A percentile compares a stretch with the other conserved stretches of the same genome.
Conservation (phyloP, 1,140 invertebrate species). For the Aricia agestis region DNA sequence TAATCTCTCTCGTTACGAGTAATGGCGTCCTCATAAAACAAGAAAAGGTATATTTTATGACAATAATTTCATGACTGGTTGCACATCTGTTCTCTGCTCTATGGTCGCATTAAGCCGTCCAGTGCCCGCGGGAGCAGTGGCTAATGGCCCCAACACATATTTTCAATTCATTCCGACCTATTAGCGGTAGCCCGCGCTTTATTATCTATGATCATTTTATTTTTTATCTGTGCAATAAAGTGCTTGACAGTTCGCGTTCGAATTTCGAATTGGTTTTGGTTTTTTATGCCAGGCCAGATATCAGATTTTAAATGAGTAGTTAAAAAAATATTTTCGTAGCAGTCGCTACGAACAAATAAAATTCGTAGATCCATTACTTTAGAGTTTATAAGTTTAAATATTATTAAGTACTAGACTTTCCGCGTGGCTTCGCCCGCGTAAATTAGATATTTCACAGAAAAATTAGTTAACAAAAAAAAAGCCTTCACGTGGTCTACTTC, state of each 20-base stretch:
- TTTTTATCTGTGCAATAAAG: conserved; percentile 1
- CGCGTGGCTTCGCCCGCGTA: no score
- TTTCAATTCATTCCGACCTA: conserved; percentile 57
- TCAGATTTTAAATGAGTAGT: neutral
- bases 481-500: no score
- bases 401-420: no score
- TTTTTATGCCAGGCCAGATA: neutral
- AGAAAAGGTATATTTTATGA: neutral
- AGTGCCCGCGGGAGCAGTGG: conserved; percentile 49
- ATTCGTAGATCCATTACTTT: no score
- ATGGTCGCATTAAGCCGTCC: conserved; percentile 43
- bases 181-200: conserved; percentile 39
- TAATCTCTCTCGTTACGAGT: no score
- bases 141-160: conserved; percentile 63
- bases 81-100: conserved; percentile 21
- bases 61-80: conserved; percentile 8
- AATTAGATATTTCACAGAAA: no score
- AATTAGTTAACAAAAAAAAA: no score
- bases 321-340: neutral
- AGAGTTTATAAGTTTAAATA: no score
- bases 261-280: neutral
- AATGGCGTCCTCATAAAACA: no score
- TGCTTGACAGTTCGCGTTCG: neutral
- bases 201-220: conserved; percentile 30
- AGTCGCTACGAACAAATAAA: neutral